Evolutionary conservation across 92 coral and sea anemone species (phyloP).

Genomic region (Phymanthus crucifer): DNA sequence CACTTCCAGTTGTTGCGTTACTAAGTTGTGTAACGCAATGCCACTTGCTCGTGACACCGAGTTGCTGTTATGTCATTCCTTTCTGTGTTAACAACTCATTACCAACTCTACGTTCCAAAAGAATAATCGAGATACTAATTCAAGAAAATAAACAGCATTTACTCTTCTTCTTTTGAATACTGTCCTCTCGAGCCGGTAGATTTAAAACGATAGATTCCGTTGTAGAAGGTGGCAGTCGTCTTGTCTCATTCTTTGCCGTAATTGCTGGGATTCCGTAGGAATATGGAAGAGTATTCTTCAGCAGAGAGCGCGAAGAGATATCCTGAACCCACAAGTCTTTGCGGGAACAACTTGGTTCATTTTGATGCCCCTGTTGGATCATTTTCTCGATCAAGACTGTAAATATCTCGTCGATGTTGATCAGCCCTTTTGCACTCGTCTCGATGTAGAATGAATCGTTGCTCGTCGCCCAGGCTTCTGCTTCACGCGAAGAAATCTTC

Average conservation of each 20-base stretch:
- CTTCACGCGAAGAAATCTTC: slow-evolving; percentile 40
- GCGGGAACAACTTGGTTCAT: not conserved
- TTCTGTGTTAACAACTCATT: not conserved
- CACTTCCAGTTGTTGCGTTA: too few species aligned
- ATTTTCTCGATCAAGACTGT: slow-evolving; percentile 51
- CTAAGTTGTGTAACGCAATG: too few species aligned
- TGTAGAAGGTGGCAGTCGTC: not conserved
- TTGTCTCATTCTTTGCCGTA: not conserved
- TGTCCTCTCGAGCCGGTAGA: not conserved
- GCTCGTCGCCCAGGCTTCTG: slow-evolving; percentile 40
- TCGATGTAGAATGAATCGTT: slow-evolving; percentile 63
- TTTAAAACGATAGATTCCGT: not conserved
- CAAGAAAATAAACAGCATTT: not conserved
- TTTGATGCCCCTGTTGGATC: slow-evolving; percentile 32
- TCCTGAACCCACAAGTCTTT: not conserved
- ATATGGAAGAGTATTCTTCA: not conserved
- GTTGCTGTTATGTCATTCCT: too few species aligned
- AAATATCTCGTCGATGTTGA: slow-evolving; percentile 73
- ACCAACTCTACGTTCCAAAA: not conserved
- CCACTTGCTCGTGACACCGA: too few species aligned
- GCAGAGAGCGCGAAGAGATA: slow-evolving; percentile 4
- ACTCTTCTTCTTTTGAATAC: not conserved
- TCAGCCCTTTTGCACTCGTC: slow-evolving; percentile 62
- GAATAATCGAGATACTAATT: not conserved
- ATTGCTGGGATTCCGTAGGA: not conserved